phyloP scores from a whole-genome alignment of 23 tunicate genomes.

The Diplosoma virens region DNA sequence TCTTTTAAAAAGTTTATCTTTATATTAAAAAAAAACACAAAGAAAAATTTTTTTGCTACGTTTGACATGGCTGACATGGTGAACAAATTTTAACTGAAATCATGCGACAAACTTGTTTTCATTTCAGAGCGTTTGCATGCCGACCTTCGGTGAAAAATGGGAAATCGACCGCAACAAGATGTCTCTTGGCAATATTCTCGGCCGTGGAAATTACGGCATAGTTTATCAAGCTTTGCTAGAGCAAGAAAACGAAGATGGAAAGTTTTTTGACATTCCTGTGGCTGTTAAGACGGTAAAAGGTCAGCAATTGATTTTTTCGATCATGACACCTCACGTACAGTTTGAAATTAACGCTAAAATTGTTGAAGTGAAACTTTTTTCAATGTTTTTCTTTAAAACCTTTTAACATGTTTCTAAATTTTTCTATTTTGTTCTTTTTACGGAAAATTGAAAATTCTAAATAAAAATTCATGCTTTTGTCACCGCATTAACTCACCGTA shows the following conservation, averaged over 20 bases:
- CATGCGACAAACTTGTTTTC: neutral
- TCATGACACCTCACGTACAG: too few species aligned
- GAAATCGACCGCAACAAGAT: constrained; percentile 50
- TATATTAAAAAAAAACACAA: neutral
- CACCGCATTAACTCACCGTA: too few species aligned
- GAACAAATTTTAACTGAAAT: too few species aligned
- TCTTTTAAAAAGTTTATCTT: too few species aligned
- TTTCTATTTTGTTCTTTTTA: too few species aligned
- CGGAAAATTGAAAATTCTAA: too few species aligned
- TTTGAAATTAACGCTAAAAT: too few species aligned
- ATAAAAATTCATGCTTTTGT: too few species aligned
- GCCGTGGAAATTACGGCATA: constrained; percentile 77
- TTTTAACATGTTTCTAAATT: too few species aligned
- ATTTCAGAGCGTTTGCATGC: constrained; percentile 10
- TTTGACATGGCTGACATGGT: neutral
- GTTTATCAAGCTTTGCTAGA: constrained; percentile 44
- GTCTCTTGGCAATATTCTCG: constrained; percentile 39
- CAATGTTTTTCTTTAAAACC: too few species aligned
- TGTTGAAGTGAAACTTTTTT: too few species aligned
- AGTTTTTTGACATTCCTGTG: constrained; percentile 1
- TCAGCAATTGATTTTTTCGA: too few species aligned
- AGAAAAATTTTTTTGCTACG: neutral
- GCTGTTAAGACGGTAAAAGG: constrained; percentile 48
- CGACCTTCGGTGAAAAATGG: constrained; percentile 74
- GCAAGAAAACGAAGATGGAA: neutral